A percentile compares a stretch with the other conserved stretches of the same genome.
Conservation (phyloP, 2,888 invertebrate species). For the Amphipyra tragopoginis region DNA sequence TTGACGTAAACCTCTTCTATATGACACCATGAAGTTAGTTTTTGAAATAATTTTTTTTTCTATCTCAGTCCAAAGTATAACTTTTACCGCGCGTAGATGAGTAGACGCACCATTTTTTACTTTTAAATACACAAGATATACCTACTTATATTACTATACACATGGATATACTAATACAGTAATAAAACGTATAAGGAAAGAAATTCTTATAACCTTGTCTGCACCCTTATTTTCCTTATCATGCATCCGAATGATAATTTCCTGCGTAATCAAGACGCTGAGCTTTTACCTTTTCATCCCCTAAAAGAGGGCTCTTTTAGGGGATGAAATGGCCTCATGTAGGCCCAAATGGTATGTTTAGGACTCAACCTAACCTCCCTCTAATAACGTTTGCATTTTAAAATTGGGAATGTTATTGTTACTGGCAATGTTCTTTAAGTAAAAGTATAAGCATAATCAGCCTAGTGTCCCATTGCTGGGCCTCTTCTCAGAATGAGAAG, state of each 20-base stretch:
- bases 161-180: not conserved
- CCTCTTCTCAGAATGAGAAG: no score
- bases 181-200: constrained; percentile 18
- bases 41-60: no score
- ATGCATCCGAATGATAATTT: constrained; percentile 48
- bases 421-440: not conserved
- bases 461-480: no score
- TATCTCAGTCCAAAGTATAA: no score
- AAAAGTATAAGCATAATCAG: no score
- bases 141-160: no score
- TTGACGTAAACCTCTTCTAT: no score
- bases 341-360: not conserved
- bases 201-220: constrained; percentile 13
- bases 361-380: not conserved
- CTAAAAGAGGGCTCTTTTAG: not conserved
- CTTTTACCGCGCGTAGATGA: no score
- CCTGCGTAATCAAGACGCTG: constrained; percentile 37
- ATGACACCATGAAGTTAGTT: no score
- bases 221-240: constrained; percentile 40
- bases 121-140: no score
- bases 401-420: not conserved
- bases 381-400: not conserved
- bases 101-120: no score
- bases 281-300: constrained; percentile 21
- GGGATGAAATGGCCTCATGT: constrained; percentile 9